A percentile compares a stretch with the other conserved stretches of the same genome.
Evolutionary conservation across 2,888 invertebrate species (phyloP).

Genomic region (Drosophila stalkeri): DNA sequence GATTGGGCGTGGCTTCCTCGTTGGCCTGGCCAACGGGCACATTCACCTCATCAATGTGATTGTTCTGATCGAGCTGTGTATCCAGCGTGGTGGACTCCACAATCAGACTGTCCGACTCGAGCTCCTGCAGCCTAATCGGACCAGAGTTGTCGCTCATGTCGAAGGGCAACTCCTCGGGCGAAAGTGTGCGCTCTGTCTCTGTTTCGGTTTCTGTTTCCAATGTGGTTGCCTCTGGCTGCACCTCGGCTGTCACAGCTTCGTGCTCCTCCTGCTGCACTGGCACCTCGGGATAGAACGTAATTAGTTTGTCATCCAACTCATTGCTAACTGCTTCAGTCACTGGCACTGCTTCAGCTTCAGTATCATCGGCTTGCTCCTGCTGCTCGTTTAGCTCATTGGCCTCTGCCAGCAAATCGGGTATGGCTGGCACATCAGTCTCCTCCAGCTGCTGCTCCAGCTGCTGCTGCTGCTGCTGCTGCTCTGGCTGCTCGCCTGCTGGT

Average conservation of each 20-base stretch:
- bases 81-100: slow-evolving; percentile 78
- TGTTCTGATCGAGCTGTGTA: slow-evolving; percentile 46
- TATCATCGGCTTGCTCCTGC: slow-evolving; percentile 26
- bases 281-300: slow-evolving; percentile 73
- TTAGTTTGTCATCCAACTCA: slow-evolving; percentile 44
- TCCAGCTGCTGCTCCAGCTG: slow-evolving; percentile 17
- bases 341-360: slow-evolving; percentile 18
- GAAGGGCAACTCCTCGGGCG: slow-evolving; percentile 81
- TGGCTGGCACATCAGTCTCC: slow-evolving; percentile 12
- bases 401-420: slow-evolving; percentile 67
- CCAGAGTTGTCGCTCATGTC: slow-evolving; percentile 68
- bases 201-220: slow-evolving; percentile 15
- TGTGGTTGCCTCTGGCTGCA: slow-evolving; percentile 27
- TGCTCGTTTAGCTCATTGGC: slow-evolving; percentile 48
- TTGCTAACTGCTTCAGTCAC: slow-evolving; percentile 35
- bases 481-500: slow-evolving; percentile 1
- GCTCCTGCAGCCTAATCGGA: slow-evolving; percentile 66
- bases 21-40: slow-evolving; percentile 24
- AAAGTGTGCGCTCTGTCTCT: slow-evolving; percentile 61
- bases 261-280: slow-evolving; percentile 25
- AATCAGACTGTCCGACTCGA: slow-evolving; percentile 82
- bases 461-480: slow-evolving; percentile 3
- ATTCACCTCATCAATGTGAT: slow-evolving; percentile 49
- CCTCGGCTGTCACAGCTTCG: slow-evolving; percentile 23
- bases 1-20: slow-evolving; percentile 76